A percentile compares a stretch with the other conserved stretches of the same genome.
Conservation (phyloP, 37 sponge, comb jelly and placozoan genomes). For the Aphrocallistes beatrix region DNA sequence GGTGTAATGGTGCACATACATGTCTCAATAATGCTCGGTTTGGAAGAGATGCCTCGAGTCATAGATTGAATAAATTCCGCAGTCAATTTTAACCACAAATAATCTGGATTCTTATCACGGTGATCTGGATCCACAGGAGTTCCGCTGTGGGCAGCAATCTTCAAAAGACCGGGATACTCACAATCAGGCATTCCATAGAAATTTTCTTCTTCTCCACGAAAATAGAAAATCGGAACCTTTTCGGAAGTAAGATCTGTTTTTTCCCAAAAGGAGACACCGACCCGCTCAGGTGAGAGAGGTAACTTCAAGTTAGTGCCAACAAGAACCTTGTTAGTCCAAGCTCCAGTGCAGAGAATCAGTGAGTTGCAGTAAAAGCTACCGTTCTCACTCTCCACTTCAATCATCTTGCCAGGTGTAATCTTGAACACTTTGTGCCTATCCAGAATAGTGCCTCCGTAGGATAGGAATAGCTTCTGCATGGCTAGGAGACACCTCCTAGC, state of each 20-base stretch:
- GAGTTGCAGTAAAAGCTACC: constrained; percentile 32
- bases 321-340: constrained; percentile 50
- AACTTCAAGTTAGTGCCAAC: constrained; percentile 36
- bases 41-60: not conserved
- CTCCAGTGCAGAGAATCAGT: constrained; percentile 54
- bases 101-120: not conserved
- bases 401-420: constrained; percentile 33
- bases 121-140: not conserved
- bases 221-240: constrained; percentile 43
- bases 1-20: constrained; percentile 23
- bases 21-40: constrained; percentile 25
- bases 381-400: constrained; percentile 36
- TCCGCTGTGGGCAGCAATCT: constrained; percentile 35
- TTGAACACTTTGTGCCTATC: constrained; percentile 46
- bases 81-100: not conserved
- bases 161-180: constrained; percentile 73
- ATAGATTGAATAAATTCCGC: constrained; percentile 11
- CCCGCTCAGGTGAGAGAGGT: constrained; percentile 12
- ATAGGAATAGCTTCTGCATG: constrained; percentile 46
- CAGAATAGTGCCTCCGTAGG: constrained; percentile 40
- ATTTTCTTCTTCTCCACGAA: not conserved
- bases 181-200: constrained; percentile 47
- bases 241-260: not conserved
- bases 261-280: not conserved
- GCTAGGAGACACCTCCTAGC: constrained; percentile 37